Evolutionary conservation across 2,888 invertebrate genomes (phyloP), one percentile per base, ranked within the genome.

Genomic region (Aspidapion aeneum): DNA sequence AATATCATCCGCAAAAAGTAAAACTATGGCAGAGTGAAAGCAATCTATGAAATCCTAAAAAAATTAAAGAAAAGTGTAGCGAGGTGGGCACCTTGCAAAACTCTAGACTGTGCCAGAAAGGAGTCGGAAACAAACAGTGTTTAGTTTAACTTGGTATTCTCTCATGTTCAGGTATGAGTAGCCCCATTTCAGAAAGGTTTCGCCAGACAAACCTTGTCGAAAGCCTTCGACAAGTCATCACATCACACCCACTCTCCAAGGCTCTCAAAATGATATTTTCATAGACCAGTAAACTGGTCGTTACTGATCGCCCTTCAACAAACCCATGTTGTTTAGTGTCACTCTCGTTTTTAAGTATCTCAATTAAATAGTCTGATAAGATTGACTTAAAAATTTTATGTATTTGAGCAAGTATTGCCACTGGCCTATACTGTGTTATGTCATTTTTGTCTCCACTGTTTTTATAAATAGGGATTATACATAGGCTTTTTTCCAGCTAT

Each of bases 1-100:
- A n/a, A 55, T 9, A 49, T 62, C 62, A 58, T 62, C 58, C 9
- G 62, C 62, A 52, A 57, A 58, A 49, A 58, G 50, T 12, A 58
- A 52, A 20, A 58, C 57, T 21, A 48, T 55, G 7, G 58, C 21
- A 48, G 55, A 58, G 9, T 57, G 51, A 55, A 61, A 62, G 20
- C 58, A 62, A 35, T 54, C 49, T 16, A n/a, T 35, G 19, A 62
- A 55, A 21, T 63, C 50, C 18, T 59, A 50, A 55, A 49, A 5
- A 59, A 58, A 22, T 62, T 55, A 54, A 62, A 62, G 9, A 62
- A 19, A 16, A 62, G 52, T 1, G 62, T 51, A 5, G 55, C 62
- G 18, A 62, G 54, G 20, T 62, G 52, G 9, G 57, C 57, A 5
- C 57, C 57, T 21, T 22, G 62, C n/a, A 18, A 12, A 7, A 35